phyloP scores from a whole-genome alignment of 2,797 vertebrate genomes.

The Enteromius thamalakanensis region DNA sequence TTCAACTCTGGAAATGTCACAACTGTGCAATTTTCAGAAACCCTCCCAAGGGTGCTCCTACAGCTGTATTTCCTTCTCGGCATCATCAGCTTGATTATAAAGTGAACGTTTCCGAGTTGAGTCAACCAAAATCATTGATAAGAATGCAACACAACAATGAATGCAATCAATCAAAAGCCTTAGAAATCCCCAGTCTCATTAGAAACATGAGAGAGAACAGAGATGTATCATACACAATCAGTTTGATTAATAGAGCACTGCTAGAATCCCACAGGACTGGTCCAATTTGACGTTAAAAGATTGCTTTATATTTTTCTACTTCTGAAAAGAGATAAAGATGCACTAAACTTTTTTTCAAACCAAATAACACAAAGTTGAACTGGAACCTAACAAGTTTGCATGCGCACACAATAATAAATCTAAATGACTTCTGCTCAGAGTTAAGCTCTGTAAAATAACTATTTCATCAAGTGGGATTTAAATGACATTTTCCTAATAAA shows the following conservation, averaged over 20 bases:
- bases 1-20: not conserved
- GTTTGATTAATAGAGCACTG: slow-evolving; percentile 37
- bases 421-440: not conserved
- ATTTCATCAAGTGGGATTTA: not conserved
- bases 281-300: not conserved
- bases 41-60: not conserved
- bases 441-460: not conserved
- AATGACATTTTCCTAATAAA: not conserved
- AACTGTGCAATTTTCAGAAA: slow-evolving; percentile 18
- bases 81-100: slow-evolving; percentile 34
- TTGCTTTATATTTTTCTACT: slow-evolving; percentile 3
- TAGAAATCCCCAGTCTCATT: slow-evolving; percentile 26
- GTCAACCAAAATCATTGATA: slow-evolving; percentile 18
- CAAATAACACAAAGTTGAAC: not conserved
- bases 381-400: not conserved
- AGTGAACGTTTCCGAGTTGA: slow-evolving; percentile 9
- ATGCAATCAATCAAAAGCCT: slow-evolving; percentile 33
- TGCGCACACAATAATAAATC: not conserved
- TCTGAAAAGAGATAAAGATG: slow-evolving; percentile 15
- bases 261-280: not conserved
- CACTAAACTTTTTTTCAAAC: not conserved
- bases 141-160: slow-evolving; percentile 19
- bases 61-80: slow-evolving; percentile 28
- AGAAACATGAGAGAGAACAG: slow-evolving; percentile 20
- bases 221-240: slow-evolving; percentile 25